A percentile compares a stretch with the other conserved stretches of the same genome.
These are phyloP conservation scores for Nibea albiflora DNA, from an alignment of 2,113 vertebrate species.

Conservation along the genomic window DNA sequence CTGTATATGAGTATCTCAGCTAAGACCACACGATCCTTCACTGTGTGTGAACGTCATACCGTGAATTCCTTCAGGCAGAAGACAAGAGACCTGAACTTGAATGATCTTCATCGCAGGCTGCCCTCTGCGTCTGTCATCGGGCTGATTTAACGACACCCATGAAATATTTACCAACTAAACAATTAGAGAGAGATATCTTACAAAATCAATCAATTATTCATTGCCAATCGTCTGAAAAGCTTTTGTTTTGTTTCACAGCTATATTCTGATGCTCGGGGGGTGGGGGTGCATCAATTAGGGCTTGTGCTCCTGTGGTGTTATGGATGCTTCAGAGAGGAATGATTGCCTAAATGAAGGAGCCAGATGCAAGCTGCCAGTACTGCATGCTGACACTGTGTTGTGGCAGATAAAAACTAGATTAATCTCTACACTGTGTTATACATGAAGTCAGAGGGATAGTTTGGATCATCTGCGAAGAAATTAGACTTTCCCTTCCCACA, in stretches of 20 bases:
- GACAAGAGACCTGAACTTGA: constrained; percentile 32
- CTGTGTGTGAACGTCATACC: background rate
- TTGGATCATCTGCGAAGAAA: constrained; percentile 14
- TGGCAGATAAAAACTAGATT: constrained; percentile 22
- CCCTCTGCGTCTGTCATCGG: constrained; percentile 61
- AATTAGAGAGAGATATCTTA: constrained; percentile 82
- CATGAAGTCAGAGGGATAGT: constrained; percentile 24
- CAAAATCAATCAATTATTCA: constrained; percentile 81
- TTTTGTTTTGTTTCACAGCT: constrained; percentile 63
- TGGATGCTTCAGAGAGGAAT: constrained; percentile 65
- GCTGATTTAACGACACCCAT: constrained; percentile 75
- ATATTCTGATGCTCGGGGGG: constrained; percentile 58
- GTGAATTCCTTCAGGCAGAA: constrained; percentile 35
- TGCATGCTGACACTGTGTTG: constrained; percentile 46
- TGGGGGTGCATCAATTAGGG: constrained; percentile 65
- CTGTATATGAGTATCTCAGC: background rate
- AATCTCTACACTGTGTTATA: constrained; percentile 17
- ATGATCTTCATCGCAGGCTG: constrained; percentile 41
- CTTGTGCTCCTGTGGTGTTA: constrained; percentile 54
- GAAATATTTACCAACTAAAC: constrained; percentile 83
- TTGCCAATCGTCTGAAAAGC: constrained; percentile 68
- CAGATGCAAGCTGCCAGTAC: constrained; percentile 36
- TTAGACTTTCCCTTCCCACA: background rate
- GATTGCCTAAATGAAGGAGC: constrained; percentile 52
- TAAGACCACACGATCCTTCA: background rate